Percentiles rank a stretch among this genome's conserved stretches.
Evolutionary conservation across 2,797 vertebrate genomes (phyloP).

Genomic region (Ctenopoma kingsleyae): DNA sequence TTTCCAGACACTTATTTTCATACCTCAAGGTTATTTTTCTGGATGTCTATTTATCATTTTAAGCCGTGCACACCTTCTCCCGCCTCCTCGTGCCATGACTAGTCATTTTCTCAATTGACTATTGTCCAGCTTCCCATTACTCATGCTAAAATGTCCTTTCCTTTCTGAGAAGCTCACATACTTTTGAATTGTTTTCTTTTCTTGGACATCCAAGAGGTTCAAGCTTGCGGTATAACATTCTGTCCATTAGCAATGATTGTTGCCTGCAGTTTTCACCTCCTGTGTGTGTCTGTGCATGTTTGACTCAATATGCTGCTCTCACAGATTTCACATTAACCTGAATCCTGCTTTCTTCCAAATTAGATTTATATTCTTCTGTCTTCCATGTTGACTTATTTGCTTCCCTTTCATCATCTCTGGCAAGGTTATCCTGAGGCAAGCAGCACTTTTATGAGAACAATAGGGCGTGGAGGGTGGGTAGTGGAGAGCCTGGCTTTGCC

Average conservation of each 20-base stretch:
- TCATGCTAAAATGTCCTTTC: slow-evolving; percentile 59
- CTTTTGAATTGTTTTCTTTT: slow-evolving; percentile 41
- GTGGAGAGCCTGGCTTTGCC: slow-evolving; percentile 52
- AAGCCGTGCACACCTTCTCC: slow-evolving; percentile 47
- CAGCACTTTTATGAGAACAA: slow-evolving; percentile 76
- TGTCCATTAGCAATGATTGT: slow-evolving; percentile 37
- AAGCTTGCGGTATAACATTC: slow-evolving; percentile 1
- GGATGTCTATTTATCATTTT: slow-evolving; percentile 69
- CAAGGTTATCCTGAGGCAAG: slow-evolving; percentile 83
- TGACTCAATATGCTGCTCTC: slow-evolving; percentile 39
- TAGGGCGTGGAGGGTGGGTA: slow-evolving; percentile 34
- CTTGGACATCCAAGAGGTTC: slow-evolving; percentile 26
- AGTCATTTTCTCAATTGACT: slow-evolving; percentile 73
- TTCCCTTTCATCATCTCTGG: slow-evolving; percentile 81
- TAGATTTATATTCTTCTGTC: slow-evolving; percentile 70
- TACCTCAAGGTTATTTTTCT: slow-evolving; percentile 71
- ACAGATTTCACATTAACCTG: slow-evolving; percentile 66
- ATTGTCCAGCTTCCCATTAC: slow-evolving; percentile 61
- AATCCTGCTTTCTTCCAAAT: slow-evolving; percentile 69
- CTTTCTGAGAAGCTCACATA: slow-evolving; percentile 31
- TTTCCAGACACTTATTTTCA: slow-evolving; percentile 40
- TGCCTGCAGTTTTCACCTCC: slow-evolving; percentile 15
- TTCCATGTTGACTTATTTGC: slow-evolving; percentile 74
- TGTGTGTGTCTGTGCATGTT: slow-evolving; percentile 15
- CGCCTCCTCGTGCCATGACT: slow-evolving; percentile 59